phyloP scores from a whole-genome alignment of 2,113 vertebrate species.

The Tretioscincus oriximinensis region DNA sequence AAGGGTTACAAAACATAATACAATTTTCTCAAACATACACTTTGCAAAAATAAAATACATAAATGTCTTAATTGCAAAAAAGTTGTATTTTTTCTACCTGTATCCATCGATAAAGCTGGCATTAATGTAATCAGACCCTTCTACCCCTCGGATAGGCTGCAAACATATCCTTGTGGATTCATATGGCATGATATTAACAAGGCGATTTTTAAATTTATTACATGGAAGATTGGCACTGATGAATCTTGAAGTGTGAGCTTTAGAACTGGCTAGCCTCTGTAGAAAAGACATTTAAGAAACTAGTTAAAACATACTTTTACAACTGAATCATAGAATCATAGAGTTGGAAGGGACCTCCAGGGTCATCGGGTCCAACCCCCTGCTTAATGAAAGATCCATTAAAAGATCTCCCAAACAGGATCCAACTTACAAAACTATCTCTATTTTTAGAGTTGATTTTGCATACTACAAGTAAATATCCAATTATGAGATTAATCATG shows the following conservation, averaged over 20 bases:
- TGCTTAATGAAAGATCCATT: too few relatives aligned
- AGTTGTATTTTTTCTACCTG: slow-evolving; percentile 75
- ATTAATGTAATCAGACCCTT: slow-evolving; percentile 98
- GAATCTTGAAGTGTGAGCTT: slow-evolving; percentile 98
- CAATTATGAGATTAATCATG: not conserved
- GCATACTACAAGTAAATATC: not conserved
- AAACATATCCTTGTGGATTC: slow-evolving; percentile 97
- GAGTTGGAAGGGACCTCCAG: too few relatives aligned
- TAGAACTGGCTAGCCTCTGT: slow-evolving; percentile 96
- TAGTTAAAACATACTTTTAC: slow-evolving; percentile 36
- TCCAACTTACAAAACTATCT: not conserved
- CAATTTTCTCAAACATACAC: too few relatives aligned
- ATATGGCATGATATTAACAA: slow-evolving; percentile 99
- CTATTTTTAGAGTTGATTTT: slow-evolving; percentile 4
- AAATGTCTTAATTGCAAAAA: not conserved
- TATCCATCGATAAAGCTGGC: slow-evolving; percentile 99
- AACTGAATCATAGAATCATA: too few relatives aligned
- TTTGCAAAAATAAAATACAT: not conserved
- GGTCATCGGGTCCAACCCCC: too few relatives aligned
- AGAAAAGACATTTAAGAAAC: slow-evolving; percentile 25
- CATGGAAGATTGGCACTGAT: slow-evolving; percentile 99
- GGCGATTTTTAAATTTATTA: slow-evolving; percentile 99
- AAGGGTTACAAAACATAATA: not conserved
- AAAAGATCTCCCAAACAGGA: too few relatives aligned
- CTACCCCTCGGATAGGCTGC: slow-evolving; percentile 96